Conservation (phyloP, 2,797 vertebrate genomes). For the Protosalanx chinensis region DNA sequence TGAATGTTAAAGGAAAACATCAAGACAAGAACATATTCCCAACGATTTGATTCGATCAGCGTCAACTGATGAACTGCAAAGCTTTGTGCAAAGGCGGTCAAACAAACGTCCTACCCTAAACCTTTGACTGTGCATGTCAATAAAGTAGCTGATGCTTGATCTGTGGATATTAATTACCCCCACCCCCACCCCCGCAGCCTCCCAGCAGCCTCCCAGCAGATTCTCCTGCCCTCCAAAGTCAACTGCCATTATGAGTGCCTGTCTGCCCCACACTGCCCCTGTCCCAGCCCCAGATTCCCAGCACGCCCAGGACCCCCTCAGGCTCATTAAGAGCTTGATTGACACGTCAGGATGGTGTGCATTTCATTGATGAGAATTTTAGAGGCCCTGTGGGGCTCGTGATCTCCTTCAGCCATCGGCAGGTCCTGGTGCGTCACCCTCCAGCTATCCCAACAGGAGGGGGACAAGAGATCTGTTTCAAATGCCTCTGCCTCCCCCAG, state of each 20-base stretch:
- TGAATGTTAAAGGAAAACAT: neutral
- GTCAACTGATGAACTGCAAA: no score
- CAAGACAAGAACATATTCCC: no score
- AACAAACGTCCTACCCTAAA: no score
- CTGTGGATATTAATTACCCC: no score
- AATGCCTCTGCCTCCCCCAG: slow-evolving; percentile 60
- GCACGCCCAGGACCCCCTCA: neutral
- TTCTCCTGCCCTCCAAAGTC: neutral
- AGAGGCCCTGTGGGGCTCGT: slow-evolving; percentile 58
- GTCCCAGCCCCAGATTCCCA: slow-evolving; percentile 23
- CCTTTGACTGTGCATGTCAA: no score
- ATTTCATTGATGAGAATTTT: slow-evolving; percentile 73
- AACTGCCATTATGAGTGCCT: neutral
- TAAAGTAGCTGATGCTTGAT: no score
- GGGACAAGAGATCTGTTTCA: slow-evolving; percentile 64
- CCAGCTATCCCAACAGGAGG: slow-evolving; percentile 58
- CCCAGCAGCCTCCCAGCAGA: neutral
- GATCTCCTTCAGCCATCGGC: slow-evolving; percentile 66
- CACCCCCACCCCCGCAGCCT: no score
- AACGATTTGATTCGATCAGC: no score
- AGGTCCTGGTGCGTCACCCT: slow-evolving; percentile 61
- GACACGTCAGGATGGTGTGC: slow-evolving; percentile 66
- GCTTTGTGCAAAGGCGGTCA: no score
- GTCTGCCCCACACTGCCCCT: slow-evolving; percentile 4
- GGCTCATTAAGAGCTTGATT: slow-evolving; percentile 58